Base-by-base conservation (phyloP, 2,113 vertebrate genomes). In the Phasianus colchicus region DNA sequence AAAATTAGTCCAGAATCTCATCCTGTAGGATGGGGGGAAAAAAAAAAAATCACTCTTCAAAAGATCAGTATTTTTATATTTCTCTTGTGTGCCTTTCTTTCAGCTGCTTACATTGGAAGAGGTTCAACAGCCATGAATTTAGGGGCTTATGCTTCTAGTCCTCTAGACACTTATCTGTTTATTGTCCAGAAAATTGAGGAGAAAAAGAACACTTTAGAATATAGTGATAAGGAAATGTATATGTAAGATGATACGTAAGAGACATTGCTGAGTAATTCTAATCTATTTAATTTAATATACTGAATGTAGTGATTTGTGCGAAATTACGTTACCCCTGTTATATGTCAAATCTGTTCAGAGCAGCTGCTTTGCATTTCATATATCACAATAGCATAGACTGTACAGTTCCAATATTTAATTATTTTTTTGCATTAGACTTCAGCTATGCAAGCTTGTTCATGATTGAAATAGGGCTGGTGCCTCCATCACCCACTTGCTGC, bases 11-110 rank as follows among this genome's bases (percentile, higher is more conserved):
- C 88, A 96, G 96, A 97, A 96, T 97, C 89, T 96, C 85, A 94
- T 98, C 95, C 71, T 96, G 92, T 96, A 97, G 91, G 96, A 98
- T 96, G 86, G 40, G 72, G 47, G 21, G 19, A 7, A 24, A 16
- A 29, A 54, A 77, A 54, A 16, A 93, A 64, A 88, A 16, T 43
- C 42, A 36, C 34, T 94, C 96, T 98, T 98, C 96, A 98, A 98
- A 98, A 97, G 95, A 97, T 86, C 58, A 95, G 96, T 97, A 89
- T 97, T 97, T 97, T 98, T 97, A 93, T 96, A 96, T 97, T 98
- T 97, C 96, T 96, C 95, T 97, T 97, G 97, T 97, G 94, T 97
- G 97, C 93, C 95, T 95, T 97, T 97, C 85, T 73, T 95, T 97
- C 90, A 97, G 93, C 96, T 94, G 88, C 80, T 96, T 96, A 92